Evolutionary conservation across 2,113 vertebrate species (phyloP).

Genomic region (Myiopsitta monachus): DNA sequence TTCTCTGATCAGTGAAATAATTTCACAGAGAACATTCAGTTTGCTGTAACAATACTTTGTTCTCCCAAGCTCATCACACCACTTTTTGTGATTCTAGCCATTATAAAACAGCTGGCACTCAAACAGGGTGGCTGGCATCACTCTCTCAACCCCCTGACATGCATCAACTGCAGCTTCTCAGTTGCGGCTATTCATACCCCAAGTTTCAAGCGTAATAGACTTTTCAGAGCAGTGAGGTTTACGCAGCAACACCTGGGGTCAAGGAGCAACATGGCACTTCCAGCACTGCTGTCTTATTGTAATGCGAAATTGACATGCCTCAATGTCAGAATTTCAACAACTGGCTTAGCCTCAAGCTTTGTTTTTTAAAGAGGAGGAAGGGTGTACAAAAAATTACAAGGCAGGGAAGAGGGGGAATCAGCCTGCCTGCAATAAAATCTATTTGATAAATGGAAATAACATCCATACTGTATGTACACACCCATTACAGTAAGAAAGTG

Average conservation of each 20-base stretch:
- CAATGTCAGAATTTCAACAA: too few relatives aligned
- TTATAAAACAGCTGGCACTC: neutral
- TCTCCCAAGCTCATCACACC: neutral
- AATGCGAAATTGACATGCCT: neutral
- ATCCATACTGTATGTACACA: rapidly evolving
- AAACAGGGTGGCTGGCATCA: neutral
- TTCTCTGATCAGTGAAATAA: neutral
- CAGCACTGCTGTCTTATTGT: neutral
- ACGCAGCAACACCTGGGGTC: rapidly evolving
- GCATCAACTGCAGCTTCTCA: rapidly evolving
- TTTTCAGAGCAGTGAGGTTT: rapidly evolving
- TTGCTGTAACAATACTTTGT: neutral
- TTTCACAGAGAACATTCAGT: neutral
- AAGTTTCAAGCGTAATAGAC: neutral
- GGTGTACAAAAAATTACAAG: neutral
- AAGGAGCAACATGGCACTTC: neutral
- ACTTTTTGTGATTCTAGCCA: neutral
- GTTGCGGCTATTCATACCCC: neutral
- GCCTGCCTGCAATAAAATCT: neutral
- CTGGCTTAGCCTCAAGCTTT: neutral
- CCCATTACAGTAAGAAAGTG: neutral
- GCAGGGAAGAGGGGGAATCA: rapidly evolving
- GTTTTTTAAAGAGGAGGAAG: neutral
- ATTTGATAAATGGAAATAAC: neutral
- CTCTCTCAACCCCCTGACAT: rapidly evolving